Base-by-base conservation (phyloP, 2,797 vertebrate species). In the Acomys russatus region DNA sequence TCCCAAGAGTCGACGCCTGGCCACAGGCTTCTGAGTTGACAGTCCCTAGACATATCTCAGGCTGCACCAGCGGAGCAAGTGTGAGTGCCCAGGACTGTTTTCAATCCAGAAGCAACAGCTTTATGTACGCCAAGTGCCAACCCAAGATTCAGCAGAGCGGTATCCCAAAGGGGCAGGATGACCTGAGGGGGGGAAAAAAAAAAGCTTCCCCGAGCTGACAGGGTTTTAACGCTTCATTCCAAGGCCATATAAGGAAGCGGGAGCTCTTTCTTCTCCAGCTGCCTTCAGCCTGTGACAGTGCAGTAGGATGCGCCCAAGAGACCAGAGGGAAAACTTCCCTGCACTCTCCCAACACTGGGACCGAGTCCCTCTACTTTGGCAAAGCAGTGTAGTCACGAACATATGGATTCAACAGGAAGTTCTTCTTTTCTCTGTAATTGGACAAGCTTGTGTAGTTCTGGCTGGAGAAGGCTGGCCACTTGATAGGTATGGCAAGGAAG, bases 261-360 rank as follows among this genome's bases (percentile, higher is more conserved):
- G 68, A 74, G 76, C 77, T 96, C 77, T 64, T 59, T 90, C 74
- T 79, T 90, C 73, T 30, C 74, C 79, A 79, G 59, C 25, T 86
- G 4, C 63, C 68, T 66, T 90, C 51, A 56, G 49, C 59, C 86
- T 85, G 33, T 15, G 61, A 28, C 17, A 68, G 49, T 35, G 61
- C 61, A 74, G 68, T 30, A 64, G 76, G 54, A 9, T 90, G 59
- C 64, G 51, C 63, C 82, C 82, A 33, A 51, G 76, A 78, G 92
- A 93, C 3, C 35, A 17, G 74, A 91, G 66, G 71, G 35, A 88
- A 88, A 17, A 73, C 28, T 73, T 66, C 73, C 25, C 79, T 56
- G 11, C 2, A 22, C 76, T 92, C 18, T 78, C 15, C 3, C 28
- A 92, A 38, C 64, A 54, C 22, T 51, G 35, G 4, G 14, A 28